These are phyloP conservation scores for Probaryconus sp. DNA, from an alignment of 1,140 invertebrate genomes.

Conservation along the genomic window DNA sequence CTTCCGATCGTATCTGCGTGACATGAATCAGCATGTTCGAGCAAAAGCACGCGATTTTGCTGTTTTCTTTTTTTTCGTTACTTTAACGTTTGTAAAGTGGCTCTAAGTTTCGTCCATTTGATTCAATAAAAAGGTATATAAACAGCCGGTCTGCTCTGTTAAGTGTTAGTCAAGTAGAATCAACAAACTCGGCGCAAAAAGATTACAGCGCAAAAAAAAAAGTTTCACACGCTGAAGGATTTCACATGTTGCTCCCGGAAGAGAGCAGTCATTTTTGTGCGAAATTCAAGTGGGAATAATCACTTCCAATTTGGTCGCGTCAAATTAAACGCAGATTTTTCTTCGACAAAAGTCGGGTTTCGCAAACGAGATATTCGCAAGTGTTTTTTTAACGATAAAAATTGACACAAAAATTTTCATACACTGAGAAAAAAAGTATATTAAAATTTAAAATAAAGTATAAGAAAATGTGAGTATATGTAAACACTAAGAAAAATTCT, in stretches of 20 bases:
- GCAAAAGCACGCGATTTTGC: not conserved
- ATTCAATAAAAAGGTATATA: constrained; percentile 36
- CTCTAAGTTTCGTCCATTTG: constrained; percentile 14
- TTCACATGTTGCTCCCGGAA: constrained; percentile 35
- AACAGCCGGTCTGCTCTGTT: constrained; percentile 16
- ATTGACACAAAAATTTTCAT: no score
- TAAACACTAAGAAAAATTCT: no score
- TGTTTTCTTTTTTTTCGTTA: constrained; percentile 1
- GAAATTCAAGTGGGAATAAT: no score
- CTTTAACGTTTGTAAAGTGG: constrained; percentile 18
- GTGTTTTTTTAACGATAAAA: no score
- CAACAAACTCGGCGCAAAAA: constrained; percentile 54
- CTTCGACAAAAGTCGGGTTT: no score
- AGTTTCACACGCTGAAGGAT: constrained; percentile 41
- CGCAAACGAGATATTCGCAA: no score
- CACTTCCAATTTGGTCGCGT: no score
- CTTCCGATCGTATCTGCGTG: constrained; percentile 2
- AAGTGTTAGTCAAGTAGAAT: constrained; percentile 50
- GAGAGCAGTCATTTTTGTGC: no score
- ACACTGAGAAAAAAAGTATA: no score
- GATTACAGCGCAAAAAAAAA: constrained; percentile 44
- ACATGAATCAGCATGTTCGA: not conserved
- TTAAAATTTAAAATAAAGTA: no score
- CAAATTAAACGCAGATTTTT: no score
- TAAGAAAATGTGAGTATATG: no score